Conservation (phyloP, 1,140 invertebrate species). For the Solenopsis fugax region DNA sequence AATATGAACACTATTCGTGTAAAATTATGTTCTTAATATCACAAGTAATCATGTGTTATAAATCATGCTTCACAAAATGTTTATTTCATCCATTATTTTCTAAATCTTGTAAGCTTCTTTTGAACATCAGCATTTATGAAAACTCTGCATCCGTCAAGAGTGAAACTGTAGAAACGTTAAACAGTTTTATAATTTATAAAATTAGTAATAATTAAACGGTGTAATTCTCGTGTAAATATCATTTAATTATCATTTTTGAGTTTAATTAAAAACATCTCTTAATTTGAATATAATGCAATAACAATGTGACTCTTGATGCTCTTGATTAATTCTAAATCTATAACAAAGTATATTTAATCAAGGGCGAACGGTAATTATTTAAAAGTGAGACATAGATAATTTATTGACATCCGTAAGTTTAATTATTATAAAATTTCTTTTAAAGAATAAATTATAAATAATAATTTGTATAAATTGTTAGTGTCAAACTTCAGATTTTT, state of each 20-base stretch:
- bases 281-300: not conserved
- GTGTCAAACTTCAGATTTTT: no score
- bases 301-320: not conserved
- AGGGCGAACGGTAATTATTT: no score
- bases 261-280: not conserved
- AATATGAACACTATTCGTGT: not conserved
- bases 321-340: constrained; percentile 32
- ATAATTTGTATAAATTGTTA: no score
- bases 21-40: not conserved
- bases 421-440: no score
- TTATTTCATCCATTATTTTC: not conserved
- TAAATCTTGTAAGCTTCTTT: not conserved
- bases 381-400: no score
- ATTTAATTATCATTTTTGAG: not conserved
- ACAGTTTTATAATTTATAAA: not conserved
- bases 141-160: not conserved
- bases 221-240: not conserved
- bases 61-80: constrained; percentile 1
- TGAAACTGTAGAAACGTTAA: not conserved
- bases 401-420: no score
- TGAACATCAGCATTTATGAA: not conserved
- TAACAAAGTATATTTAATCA: no score
- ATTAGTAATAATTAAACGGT: not conserved
- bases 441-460: no score
- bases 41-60: not conserved